Evolutionary conservation across 1,140 invertebrate genomes (phyloP).

Genomic region (Riptortus pedestris): DNA sequence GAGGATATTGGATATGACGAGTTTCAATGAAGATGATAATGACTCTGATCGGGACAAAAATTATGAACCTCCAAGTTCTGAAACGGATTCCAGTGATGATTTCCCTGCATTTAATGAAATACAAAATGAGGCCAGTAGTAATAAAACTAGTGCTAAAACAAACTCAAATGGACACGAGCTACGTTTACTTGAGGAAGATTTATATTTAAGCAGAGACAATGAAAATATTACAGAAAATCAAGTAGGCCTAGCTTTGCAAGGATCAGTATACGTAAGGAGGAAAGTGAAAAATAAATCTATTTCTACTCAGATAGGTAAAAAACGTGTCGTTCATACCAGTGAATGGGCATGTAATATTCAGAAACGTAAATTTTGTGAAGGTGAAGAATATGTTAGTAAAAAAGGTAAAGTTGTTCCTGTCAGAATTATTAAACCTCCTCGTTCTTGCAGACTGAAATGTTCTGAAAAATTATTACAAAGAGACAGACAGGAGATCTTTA

Average conservation of each 20-base stretch:
- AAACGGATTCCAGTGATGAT: not conserved
- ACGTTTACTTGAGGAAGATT: not conserved
- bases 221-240: not conserved
- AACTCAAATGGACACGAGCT: not conserved
- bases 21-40: not conserved
- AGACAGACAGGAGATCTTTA: not conserved
- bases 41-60: not conserved
- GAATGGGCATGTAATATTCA: not conserved
- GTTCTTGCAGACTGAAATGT: not conserved
- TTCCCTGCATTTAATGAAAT: not conserved
- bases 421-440: not conserved
- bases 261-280: not conserved
- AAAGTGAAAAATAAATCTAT: not conserved
- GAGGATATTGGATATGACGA: not conserved
- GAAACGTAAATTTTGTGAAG: not conserved
- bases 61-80: not conserved
- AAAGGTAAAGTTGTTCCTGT: not conserved
- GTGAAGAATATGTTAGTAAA: not conserved
- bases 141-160: not conserved
- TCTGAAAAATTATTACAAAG: not conserved
- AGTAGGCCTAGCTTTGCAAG: not conserved
- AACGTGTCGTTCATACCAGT: not conserved
- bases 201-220: not conserved
- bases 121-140: not conserved
- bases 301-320: not conserved